phyloP scores from a whole-genome alignment of 35 echinoderm and acorn worm species.

The Ptychodera flava region DNA sequence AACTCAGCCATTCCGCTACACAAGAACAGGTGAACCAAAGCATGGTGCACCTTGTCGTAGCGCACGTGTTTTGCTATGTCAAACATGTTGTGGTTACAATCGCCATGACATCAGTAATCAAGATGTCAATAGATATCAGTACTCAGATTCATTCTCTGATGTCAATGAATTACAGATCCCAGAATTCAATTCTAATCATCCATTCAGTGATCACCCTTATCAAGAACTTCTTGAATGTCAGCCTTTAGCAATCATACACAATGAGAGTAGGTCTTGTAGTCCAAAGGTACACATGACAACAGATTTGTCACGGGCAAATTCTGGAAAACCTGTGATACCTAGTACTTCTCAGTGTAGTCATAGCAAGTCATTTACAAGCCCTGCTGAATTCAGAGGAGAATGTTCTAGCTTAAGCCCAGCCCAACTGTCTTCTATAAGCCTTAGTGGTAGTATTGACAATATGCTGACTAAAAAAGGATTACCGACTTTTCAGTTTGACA shows the following conservation, averaged over 20 bases:
- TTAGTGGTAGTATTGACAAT: neutral
- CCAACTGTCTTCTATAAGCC: neutral
- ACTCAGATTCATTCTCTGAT: neutral
- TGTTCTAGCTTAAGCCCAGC: neutral
- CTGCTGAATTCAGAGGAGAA: neutral
- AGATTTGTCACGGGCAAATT: neutral
- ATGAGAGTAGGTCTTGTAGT: too few relatives aligned
- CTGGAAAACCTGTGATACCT: too few relatives aligned
- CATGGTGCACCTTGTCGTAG: neutral
- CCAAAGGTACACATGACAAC: neutral
- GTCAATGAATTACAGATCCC: neutral
- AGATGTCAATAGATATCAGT: neutral
- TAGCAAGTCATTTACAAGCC: neutral
- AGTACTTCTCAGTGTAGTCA: neutral
- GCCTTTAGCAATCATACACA: neutral
- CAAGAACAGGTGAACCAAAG: neutral
- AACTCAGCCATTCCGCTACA: conserved; percentile 77
- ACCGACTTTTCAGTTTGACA: neutral
- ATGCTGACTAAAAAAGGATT: neutral
- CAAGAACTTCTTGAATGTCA: neutral
- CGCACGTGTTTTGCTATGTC: neutral
- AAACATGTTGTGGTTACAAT: neutral
- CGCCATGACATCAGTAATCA: neutral
- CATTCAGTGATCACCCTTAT: neutral
- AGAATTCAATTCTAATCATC: neutral